Evolutionary conservation across 2,797 vertebrate species (phyloP).

Genomic region (Halcyon smyrnensis): DNA sequence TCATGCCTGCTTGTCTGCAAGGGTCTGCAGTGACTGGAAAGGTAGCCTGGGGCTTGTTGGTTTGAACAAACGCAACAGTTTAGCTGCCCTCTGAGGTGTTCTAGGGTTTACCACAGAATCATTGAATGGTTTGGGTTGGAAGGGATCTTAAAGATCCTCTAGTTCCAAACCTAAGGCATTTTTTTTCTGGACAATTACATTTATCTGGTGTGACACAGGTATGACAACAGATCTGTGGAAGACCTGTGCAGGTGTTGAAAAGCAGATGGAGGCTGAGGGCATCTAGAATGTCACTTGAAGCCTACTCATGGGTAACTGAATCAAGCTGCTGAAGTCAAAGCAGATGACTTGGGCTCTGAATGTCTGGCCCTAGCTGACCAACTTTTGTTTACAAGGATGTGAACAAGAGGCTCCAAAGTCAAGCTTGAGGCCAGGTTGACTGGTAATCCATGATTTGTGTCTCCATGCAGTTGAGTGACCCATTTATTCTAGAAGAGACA

Average conservation of each 20-base stretch:
- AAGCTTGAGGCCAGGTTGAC: background rate
- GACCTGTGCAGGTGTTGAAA: background rate
- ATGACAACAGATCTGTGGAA: background rate
- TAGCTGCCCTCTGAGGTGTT: background rate
- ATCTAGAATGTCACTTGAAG: background rate
- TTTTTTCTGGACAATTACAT: background rate
- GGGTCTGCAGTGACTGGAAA: background rate
- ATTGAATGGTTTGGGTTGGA: background rate
- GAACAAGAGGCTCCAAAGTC: background rate
- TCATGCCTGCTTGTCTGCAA: background rate
- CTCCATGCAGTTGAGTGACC: background rate
- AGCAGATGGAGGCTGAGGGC: background rate
- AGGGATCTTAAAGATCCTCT: background rate
- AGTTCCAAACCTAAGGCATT: background rate
- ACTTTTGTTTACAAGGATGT: background rate
- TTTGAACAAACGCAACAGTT: background rate
- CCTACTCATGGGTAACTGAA: background rate
- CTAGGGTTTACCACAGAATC: background rate
- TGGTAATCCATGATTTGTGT: background rate
- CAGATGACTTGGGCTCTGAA: fast-evolving
- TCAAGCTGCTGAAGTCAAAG: background rate
- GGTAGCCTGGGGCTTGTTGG: background rate
- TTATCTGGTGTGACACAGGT: background rate
- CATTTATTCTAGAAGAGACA: background rate
- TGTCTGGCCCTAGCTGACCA: background rate